These are phyloP conservation scores for Sebastes iracundus DNA, from an alignment of 2,797 vertebrate genomes.

Conservation along the genomic window DNA sequence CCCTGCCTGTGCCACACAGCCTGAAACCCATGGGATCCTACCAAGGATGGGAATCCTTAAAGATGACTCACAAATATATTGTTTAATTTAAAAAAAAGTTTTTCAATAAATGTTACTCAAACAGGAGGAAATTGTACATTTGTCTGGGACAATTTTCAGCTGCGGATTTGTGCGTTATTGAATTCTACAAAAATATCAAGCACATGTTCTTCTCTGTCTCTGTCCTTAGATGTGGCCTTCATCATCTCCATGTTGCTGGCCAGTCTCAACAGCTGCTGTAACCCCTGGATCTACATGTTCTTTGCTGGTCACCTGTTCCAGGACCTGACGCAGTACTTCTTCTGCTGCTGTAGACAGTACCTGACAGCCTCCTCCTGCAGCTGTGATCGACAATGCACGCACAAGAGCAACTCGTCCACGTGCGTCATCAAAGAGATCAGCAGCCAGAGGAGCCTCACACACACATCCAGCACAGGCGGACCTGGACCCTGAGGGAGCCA, in stretches of 20 bases:
- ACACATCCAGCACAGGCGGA: conserved; percentile 71
- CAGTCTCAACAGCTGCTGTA: conserved; percentile 99
- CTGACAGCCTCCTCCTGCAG: conserved; percentile 74
- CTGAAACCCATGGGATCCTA: not conserved
- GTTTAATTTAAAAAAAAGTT: no score
- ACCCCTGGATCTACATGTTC: conserved; percentile 99
- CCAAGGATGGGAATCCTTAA: not conserved
- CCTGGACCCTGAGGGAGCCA: conserved; percentile 26
- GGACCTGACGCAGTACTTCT: conserved; percentile 85
- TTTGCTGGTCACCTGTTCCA: conserved; percentile 96
- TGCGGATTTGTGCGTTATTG: not conserved
- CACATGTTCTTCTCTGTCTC: conserved; percentile 17
- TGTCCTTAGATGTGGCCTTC: conserved; percentile 87
- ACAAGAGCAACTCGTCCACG: conserved; percentile 85
- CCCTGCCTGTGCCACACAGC: not conserved
- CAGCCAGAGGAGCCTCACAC: conserved; percentile 88
- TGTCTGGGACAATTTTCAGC: not conserved
- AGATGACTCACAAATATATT: not conserved
- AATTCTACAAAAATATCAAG: not conserved
- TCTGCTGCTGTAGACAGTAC: conserved; percentile 85
- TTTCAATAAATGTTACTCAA: not conserved
- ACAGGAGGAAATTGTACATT: not conserved
- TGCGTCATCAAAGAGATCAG: conserved; percentile 83
- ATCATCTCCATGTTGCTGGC: conserved; percentile 96
- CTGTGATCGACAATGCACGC: conserved; percentile 78